phyloP scores from a whole-genome alignment of 2,888 invertebrate genomes.

The Melipona bicolor region DNA sequence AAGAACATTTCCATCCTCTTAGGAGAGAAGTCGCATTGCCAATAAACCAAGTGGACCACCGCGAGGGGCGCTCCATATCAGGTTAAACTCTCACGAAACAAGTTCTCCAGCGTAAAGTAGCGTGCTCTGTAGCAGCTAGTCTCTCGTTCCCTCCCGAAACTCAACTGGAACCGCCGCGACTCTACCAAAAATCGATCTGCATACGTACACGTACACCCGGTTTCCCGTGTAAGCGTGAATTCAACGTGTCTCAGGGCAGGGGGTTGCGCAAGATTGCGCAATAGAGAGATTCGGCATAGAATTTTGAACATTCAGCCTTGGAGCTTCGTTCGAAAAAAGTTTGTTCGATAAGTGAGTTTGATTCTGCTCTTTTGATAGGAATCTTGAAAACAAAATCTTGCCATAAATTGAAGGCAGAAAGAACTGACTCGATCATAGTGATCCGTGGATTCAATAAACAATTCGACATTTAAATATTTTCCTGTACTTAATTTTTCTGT shows the following conservation, averaged over 20 bases:
- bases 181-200: slow-evolving; percentile 46
- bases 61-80: too few relatives aligned
- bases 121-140: neutral
- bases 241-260: neutral
- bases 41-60: too few relatives aligned
- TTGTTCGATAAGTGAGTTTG: too few relatives aligned
- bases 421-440: too few relatives aligned
- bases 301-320: neutral
- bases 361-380: too few relatives aligned
- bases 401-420: too few relatives aligned
- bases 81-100: neutral
- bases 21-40: neutral
- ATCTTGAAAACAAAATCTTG: too few relatives aligned
- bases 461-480: too few relatives aligned
- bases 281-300: slow-evolving; percentile 11
- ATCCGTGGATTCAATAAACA: too few relatives aligned
- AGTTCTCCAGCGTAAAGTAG: slow-evolving; percentile 14
- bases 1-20: neutral
- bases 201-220: neutral
- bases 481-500: too few relatives aligned
- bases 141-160: slow-evolving; percentile 19
- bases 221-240: neutral
- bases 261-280: slow-evolving; percentile 55
- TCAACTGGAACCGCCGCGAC: neutral
- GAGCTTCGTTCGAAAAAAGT: neutral